These are phyloP conservation scores for Sinella curviseta DNA, from an alignment of 1,140 invertebrate genomes.

Conservation along the genomic window DNA sequence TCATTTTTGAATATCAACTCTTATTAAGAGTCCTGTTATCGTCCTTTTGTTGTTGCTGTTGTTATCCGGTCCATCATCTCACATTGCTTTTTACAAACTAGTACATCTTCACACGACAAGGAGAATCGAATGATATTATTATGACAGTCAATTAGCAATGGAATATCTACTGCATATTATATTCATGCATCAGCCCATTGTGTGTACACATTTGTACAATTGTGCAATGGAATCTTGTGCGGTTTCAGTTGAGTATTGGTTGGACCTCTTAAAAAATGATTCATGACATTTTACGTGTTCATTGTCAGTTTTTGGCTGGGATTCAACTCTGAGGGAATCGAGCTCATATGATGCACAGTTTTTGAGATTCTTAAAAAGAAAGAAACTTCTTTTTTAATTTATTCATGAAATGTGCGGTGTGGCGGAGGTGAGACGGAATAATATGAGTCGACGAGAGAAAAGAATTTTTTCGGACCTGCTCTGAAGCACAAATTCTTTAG, in stretches of 20 bases:
- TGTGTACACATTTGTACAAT: too few relatives aligned
- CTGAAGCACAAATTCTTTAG: background rate
- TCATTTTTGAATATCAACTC: background rate
- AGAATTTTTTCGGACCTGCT: background rate
- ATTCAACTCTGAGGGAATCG: background rate
- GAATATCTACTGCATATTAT: too few relatives aligned
- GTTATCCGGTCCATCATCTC: background rate
- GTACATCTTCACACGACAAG: background rate
- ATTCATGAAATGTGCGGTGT: conserved; percentile 7
- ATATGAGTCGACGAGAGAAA: background rate
- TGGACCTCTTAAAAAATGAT: background rate
- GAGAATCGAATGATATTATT: background rate
- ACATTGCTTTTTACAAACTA: background rate
- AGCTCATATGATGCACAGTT: background rate
- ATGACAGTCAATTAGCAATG: background rate
- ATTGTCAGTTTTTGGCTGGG: background rate
- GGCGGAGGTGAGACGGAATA: background rate
- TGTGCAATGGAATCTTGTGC: too few relatives aligned
- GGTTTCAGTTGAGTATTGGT: background rate
- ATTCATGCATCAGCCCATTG: too few relatives aligned
- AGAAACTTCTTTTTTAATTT: background rate
- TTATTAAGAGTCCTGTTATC: conserved; percentile 4
- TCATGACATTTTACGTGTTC: background rate
- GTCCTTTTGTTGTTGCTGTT: background rate
- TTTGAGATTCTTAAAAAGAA: background rate